phyloP scores from a whole-genome alignment of 2,888 invertebrate species.

The Polymixis flavicincta region DNA sequence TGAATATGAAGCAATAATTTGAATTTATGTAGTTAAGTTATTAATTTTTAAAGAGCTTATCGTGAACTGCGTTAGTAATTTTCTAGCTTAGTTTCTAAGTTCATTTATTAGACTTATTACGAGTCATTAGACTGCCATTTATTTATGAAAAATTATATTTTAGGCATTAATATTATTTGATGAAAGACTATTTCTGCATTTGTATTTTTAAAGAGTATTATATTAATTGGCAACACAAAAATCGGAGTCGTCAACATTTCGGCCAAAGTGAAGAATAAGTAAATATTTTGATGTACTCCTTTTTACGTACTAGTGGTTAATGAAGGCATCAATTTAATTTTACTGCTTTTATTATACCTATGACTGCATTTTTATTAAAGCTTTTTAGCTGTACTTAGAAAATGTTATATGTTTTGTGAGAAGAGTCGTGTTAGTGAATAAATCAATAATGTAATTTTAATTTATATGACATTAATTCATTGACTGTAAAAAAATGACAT shows the following conservation, averaged over 20 bases:
- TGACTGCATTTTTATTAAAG: conserved; percentile 70
- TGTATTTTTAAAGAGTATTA: conserved; percentile 44
- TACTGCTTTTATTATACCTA: conserved; percentile 71
- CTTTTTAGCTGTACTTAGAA: conserved; percentile 62
- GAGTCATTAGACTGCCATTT: conserved; percentile 69
- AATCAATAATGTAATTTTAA: conserved; percentile 31
- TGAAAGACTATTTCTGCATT: conserved; percentile 60
- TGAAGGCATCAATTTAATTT: conserved; percentile 61
- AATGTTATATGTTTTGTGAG: conserved; percentile 33
- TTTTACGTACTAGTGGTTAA: conserved; percentile 45
- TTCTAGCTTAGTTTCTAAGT: conserved; percentile 55
- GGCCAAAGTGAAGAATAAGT: conserved; percentile 59
- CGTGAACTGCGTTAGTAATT: conserved; percentile 54
- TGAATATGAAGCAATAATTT: conserved; percentile 63
- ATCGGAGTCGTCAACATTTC: conserved; percentile 56
- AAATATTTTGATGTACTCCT: conserved; percentile 46
- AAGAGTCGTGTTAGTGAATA: conserved; percentile 22
- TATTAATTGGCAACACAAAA: conserved; percentile 51
- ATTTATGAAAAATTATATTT: conserved; percentile 65
- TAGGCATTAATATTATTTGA: conserved; percentile 61
- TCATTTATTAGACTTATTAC: conserved; percentile 54
- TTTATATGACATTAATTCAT: conserved; percentile 32
- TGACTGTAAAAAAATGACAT: conserved; percentile 36
- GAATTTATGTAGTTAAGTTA: conserved; percentile 60
- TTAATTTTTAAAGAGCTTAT: conserved; percentile 63